Evolutionary conservation across 2,797 vertebrate species (phyloP), one percentile per base, ranked within the genome.

Genomic region (Xenentodon cancila): DNA sequence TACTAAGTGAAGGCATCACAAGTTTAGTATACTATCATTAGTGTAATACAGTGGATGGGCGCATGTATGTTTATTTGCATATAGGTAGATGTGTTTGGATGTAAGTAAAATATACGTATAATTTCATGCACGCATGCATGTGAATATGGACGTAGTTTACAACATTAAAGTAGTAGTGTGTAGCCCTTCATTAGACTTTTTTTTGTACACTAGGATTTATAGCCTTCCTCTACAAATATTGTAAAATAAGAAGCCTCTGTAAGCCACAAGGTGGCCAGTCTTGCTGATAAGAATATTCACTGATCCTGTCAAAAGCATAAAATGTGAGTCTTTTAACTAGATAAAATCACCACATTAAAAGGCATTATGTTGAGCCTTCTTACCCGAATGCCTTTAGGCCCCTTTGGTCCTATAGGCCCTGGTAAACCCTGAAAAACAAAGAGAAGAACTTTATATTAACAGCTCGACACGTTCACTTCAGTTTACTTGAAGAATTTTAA

Each of bases 371-470:
- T 51, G 43, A 50, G 43, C 40, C 19, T 21, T 67, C 90, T 86
- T 86, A 92, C 91, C 91, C 90, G 79, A 63, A 87, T 56, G 53
- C 91, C 91, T 90, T 92, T 92, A 49, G 90, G 88, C 74, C 91
- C 91, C 58, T 85, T 1, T 51, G 89, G 89, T 86, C 91, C 91
- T 89, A 92, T 57, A 52, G 89, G 91, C 69, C 91, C 91, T 19
- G 91, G 91, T 86, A 92, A 90, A 87, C 91, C 91, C 91, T 92
- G 62, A 16, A 84, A 87, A 73, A 60, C 32, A 78, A 78, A 67
- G 18, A 62, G n/a, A 53, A 11, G 7, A 50, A 46, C 45, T 55
- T 79, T 53, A 79, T 53, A 73, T 70, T 32, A 69, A 71, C 8
- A 30, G 27, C 30, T 71, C 45, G 42, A 40, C 59, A 51, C 9